Percentiles rank a stretch among this genome's conserved stretches.
These are phyloP conservation scores for Anolis sagrei DNA, from an alignment of 2,113 vertebrate species.

Conservation along the genomic window DNA sequence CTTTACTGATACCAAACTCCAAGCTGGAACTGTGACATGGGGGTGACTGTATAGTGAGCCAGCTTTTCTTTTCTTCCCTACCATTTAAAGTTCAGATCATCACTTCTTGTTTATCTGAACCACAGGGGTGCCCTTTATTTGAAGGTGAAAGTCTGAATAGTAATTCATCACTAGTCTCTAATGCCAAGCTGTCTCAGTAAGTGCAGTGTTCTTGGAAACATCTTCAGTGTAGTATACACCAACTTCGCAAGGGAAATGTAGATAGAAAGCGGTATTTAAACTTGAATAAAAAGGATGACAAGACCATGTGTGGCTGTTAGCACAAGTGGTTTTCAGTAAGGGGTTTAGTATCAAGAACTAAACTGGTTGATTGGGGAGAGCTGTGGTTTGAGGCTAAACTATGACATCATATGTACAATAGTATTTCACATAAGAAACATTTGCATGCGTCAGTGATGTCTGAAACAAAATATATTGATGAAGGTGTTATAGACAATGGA, in stretches of 20 bases:
- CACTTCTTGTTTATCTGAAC: slow-evolving; percentile 28
- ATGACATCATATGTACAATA: slow-evolving; percentile 25
- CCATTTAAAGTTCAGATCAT: slow-evolving; percentile 15
- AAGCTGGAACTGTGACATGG: not conserved
- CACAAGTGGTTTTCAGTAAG: slow-evolving; percentile 34
- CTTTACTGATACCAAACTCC: not conserved
- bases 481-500: slow-evolving; percentile 20
- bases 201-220: not conserved
- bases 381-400: slow-evolving; percentile 33
- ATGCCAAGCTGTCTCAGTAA: rapidly evolving
- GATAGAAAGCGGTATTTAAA: slow-evolving; percentile 26
- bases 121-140: not conserved
- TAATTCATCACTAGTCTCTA: not conserved
- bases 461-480: not conserved
- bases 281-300: slow-evolving; percentile 40
- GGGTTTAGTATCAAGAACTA: slow-evolving; percentile 51
- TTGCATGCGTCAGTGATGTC: too few species aligned
- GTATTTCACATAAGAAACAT: not conserved
- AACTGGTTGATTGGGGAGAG: slow-evolving; percentile 52
- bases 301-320: slow-evolving; percentile 43
- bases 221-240: not conserved
- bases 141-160: slow-evolving; percentile 7
- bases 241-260: slow-evolving; percentile 15
- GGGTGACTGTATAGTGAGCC: not conserved
- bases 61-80: not conserved